A percentile compares a stretch with the other conserved stretches of the same genome.
phyloP scores from a whole-genome alignment of 23 tunicate species.

The Phallusia fumigata region DNA sequence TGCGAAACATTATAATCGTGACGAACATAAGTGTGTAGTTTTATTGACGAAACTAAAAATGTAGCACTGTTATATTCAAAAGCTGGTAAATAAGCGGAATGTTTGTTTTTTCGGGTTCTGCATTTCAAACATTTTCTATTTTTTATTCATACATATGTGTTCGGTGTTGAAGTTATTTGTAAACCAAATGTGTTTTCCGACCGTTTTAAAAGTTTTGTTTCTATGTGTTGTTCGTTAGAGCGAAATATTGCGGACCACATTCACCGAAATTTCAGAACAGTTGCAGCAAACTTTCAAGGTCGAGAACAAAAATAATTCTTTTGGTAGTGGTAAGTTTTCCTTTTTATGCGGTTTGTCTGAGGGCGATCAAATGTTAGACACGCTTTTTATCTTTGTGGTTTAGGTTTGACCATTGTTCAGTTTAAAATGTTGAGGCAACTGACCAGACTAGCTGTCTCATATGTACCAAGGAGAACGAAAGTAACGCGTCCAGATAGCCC shows the following conservation, averaged over 20 bases:
- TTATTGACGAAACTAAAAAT: too few species aligned
- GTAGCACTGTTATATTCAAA: too few species aligned
- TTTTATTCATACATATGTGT: too few species aligned
- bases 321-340: neutral
- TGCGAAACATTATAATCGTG: too few species aligned
- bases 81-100: too few species aligned
- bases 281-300: neutral
- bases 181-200: too few species aligned
- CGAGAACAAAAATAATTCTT: neutral
- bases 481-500: conserved; percentile 18
- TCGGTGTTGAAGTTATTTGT: too few species aligned
- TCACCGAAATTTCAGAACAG: neutral
- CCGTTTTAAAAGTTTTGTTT: neutral
- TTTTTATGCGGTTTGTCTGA: neutral
- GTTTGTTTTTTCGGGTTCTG: too few species aligned
- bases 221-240: neutral
- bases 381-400: neutral
- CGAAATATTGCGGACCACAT: neutral
- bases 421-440: conserved; percentile 9
- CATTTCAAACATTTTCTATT: too few species aligned
- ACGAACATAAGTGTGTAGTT: too few species aligned
- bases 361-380: too few species aligned
- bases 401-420: neutral
- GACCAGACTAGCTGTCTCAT: neutral
- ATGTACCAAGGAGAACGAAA: neutral